Conservation (phyloP, 2,113 vertebrate genomes). For the Hiodon tergisus region DNA sequence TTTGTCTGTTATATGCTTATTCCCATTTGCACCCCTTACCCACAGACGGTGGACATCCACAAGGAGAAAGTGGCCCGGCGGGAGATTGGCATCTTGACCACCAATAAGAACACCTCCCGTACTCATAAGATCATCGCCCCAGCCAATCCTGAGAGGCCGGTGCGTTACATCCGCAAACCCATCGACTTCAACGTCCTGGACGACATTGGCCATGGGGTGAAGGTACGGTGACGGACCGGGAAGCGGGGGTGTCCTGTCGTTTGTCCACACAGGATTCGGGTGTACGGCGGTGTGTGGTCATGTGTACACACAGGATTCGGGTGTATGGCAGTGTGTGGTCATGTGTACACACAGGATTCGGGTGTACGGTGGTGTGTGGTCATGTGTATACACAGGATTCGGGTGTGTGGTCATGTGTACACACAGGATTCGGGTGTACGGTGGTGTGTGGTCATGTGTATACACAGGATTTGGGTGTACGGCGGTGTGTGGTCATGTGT, state of each 20-base stretch:
- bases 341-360: too few relatives aligned
- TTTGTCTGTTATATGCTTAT: not conserved
- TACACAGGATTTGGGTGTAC: too few relatives aligned
- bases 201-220: slow-evolving; percentile 97
- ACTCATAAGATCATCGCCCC: slow-evolving; percentile 99
- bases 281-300: too few relatives aligned
- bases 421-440: too few relatives aligned
- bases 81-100: slow-evolving; percentile 98
- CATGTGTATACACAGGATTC: too few relatives aligned
- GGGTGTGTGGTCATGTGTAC: too few relatives aligned
- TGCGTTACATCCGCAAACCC: slow-evolving; percentile 98
- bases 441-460: too few relatives aligned
- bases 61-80: slow-evolving; percentile 98
- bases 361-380: too few relatives aligned
- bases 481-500: too few relatives aligned
- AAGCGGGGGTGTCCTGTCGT: not conserved
- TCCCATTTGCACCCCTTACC: slow-evolving; percentile 5
- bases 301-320: too few relatives aligned
- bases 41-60: slow-evolving; percentile 97
- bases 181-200: slow-evolving; percentile 96
- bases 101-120: slow-evolving; percentile 98
- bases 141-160: slow-evolving; percentile 93
- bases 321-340: too few relatives aligned
- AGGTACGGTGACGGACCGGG: slow-evolving; percentile 65
- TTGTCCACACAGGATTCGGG: too few relatives aligned